Evolutionary conservation across 2,888 invertebrate genomes (phyloP), one percentile per base, ranked within the genome.

Genomic region (Habrosyne pyritoides): DNA sequence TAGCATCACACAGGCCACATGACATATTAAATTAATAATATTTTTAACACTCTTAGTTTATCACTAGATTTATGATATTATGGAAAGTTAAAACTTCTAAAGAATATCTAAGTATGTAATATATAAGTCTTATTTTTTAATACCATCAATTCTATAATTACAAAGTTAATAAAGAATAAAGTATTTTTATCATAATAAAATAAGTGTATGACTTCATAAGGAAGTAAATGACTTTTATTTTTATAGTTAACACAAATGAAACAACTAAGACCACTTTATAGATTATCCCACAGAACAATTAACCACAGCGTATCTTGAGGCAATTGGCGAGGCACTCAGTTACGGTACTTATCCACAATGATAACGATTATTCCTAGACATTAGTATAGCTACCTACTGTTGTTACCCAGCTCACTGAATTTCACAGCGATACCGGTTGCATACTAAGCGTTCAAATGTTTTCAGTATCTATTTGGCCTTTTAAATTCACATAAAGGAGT

Each of bases 291-390:
- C 50, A 10, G 28, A 50, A 72, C 77, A 82, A 84, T 87, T 83
- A 87, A 75, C 73, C 64, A 65, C 70, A 76, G 67, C 75, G 79
- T 82, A 86, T 81, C 82, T 80, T 74, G 60, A 79, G 77, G 78
- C 83, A 87, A 86, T 87, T 84, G 83, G 81, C 74, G 69, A 79
- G 75, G 79, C 82, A 73, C 81, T 84, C 75, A 64, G 77, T 80
- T 74, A 77, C 71, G 77, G 81, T 73, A 82, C 80, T 88, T 86
- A 84, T 82, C 82, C 81, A 60, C 42, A 71, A 84, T 72, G 83
- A 83, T 89, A 89, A 90, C 83, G 86, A 81, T 88, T 88, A 90
- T 88, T 85, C 82, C 83, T 72, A 65, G 68, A 77, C 84, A 84
- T 87, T 87, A 86, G 49, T 49, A 42, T 42, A 42, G 42, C 42